Base-by-base conservation (phyloP, 2,797 vertebrate species). In the Telmatherina bonti region DNA sequence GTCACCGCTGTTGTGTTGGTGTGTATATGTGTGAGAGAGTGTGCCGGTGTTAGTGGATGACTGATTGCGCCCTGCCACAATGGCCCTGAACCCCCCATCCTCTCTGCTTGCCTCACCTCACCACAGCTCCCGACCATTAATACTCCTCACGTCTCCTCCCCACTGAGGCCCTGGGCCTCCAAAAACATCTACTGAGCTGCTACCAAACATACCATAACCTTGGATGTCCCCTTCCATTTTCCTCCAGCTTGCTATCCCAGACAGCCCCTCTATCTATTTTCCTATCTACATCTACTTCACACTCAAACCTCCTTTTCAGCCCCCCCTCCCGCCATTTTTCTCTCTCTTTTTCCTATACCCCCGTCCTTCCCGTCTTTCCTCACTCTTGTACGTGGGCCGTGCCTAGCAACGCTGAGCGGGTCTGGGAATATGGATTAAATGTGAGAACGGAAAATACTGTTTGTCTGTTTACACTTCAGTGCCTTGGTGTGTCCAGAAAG, bases 341-440 rank as follows among this genome's bases (percentile, higher is more conserved):
- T 33, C 22, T 63, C 41, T 7, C 1, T 1, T 18, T 5, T 53
- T n/a, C 20, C 22, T 27, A 57, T 52, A 49, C 49, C 61, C 64
- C 51, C n/a, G 58, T 74, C 65, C 66, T 63, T 58, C 45, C 43
- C 24, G 31, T 68, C 62, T 61, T 54, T 69, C 65, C 65, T 66
- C 67, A 70, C 62, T 62, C 51, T 67, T 16, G 33, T 64, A 73
- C 60, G 83, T 66, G 67, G 70, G 51, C 75, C 7, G 30, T 84
- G 83, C 74, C 70, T 77, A 71, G 84, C 81, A 86, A 80, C 60
- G 47, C 67, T 9, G 7, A 81, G 59, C 43, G 54, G 68, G 61
- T 70, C 74, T 85, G 89, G 88, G 86, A 89, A 83, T 90, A 89
- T 84, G 90, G 90, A 91, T 92, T 89, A 92, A 88, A 89, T 87